A percentile compares a stretch with the other conserved stretches of the same genome.
These are phyloP conservation scores for Lasiurus borealis DNA, from an alignment of 2,113 vertebrate species.

Conservation along the genomic window DNA sequence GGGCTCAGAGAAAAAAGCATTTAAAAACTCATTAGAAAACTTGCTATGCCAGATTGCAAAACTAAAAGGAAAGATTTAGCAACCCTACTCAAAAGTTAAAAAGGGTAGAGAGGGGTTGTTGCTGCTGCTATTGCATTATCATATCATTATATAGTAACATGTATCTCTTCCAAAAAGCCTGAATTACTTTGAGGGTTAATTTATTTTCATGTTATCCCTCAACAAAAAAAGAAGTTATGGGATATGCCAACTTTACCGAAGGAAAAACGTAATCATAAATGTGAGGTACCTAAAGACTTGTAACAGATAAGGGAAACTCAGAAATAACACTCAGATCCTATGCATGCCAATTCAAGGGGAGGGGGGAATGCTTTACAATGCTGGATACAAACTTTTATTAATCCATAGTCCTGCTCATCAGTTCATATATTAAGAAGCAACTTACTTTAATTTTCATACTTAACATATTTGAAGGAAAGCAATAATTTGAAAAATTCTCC, in stretches of 20 bases:
- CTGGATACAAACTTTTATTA: conserved; percentile 49
- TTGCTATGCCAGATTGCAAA: conserved; percentile 22
- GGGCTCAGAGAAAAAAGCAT: conserved; percentile 43
- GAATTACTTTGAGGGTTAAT: conserved; percentile 35
- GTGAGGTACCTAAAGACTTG: not conserved
- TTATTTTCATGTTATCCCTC: conserved; percentile 38
- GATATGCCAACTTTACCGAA: conserved; percentile 30
- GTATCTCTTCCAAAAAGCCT: conserved; percentile 37
- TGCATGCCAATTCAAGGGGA: not conserved
- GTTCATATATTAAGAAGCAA: conserved; percentile 43
- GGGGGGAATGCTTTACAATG: not conserved
- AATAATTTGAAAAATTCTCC: conserved; percentile 60
- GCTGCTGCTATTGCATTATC: not conserved
- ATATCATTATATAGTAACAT: conserved; percentile 3
- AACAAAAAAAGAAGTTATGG: conserved; percentile 37
- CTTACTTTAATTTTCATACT: conserved; percentile 51
- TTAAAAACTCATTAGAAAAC: conserved; percentile 53
- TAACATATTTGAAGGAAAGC: conserved; percentile 62
- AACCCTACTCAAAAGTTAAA: not conserved
- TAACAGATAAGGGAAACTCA: conserved; percentile 39
- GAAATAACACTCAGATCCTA: conserved; percentile 36
- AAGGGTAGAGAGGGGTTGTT: not conserved
- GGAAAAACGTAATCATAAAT: conserved; percentile 41
- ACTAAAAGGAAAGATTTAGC: not conserved
- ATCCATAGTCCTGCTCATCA: conserved; percentile 40